Evolutionary conservation across 1,140 invertebrate species (phyloP).

Genomic region (Parasteatoda tepidariorum): DNA sequence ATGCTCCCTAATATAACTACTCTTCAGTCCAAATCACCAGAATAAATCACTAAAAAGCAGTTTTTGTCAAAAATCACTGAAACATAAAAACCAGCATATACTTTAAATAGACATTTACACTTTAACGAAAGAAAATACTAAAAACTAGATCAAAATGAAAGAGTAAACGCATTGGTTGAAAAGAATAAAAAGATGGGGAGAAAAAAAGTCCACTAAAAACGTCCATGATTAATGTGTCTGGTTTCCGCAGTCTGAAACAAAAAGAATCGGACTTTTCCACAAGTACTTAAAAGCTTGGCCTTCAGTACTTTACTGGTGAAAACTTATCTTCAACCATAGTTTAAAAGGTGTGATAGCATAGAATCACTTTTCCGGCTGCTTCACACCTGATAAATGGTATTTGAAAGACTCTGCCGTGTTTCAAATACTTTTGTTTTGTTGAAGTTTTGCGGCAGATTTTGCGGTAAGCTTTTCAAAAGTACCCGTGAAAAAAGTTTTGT

Average conservation of each 20-base stretch:
- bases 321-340: neutral
- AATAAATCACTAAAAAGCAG: no score
- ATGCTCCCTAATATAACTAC: no score
- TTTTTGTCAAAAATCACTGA: no score
- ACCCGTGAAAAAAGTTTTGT: no score
- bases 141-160: no score
- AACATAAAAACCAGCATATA: no score
- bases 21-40: no score
- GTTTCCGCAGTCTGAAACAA: neutral
- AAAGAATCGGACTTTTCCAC: neutral
- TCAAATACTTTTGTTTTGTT: slow-evolving; percentile 1
- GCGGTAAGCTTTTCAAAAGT: neutral
- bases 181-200: no score
- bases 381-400: slow-evolving; percentile 7
- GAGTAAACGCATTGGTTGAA: no score
- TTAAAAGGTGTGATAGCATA: neutral
- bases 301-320: neutral
- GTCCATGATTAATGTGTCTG: neutral
- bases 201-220: neutral
- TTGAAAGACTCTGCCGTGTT: slow-evolving; percentile 6
- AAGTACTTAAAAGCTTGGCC: neutral
- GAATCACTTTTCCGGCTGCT: slow-evolving; percentile 12
- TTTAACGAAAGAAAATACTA: no score
- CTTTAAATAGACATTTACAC: no score
- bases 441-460: neutral